Conservation (phyloP, 2,797 vertebrate species). For the Aldrovandia affinis region DNA sequence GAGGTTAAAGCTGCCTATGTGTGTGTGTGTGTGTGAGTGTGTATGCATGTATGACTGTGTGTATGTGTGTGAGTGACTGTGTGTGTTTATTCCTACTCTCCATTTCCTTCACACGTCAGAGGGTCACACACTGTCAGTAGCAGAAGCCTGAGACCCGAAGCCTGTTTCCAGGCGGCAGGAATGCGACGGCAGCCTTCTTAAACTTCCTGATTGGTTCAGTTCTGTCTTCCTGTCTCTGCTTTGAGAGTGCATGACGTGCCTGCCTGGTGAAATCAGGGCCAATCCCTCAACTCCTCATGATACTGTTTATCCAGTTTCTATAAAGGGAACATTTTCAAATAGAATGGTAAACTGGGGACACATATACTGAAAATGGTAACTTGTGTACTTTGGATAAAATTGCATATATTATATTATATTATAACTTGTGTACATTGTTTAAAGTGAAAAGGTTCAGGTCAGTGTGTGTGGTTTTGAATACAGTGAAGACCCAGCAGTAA, state of each 20-base stretch:
- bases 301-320: not conserved
- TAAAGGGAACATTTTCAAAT: not conserved
- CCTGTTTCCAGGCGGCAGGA: not conserved
- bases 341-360: not conserved
- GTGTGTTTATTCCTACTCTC: not conserved
- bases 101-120: slow-evolving; percentile 21
- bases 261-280: slow-evolving; percentile 4
- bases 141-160: not conserved
- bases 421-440: not conserved
- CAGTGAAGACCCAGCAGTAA: not conserved
- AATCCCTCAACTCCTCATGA: not conserved
- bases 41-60: slow-evolving; percentile 4
- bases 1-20: slow-evolving; percentile 42
- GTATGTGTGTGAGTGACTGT: not conserved
- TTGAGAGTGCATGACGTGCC: not conserved
- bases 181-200: not conserved
- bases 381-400: too few relatives aligned
- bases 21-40: not conserved
- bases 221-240: slow-evolving; percentile 14
- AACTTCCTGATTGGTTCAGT: slow-evolving; percentile 15
- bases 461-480: not conserved
- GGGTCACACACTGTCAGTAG: not conserved
- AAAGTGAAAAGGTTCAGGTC: not conserved
- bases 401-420: too few relatives aligned
- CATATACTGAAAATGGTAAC: too few relatives aligned